Base-by-base conservation (phyloP, 2,113 vertebrate genomes). In the Coreoperca whiteheadi region DNA sequence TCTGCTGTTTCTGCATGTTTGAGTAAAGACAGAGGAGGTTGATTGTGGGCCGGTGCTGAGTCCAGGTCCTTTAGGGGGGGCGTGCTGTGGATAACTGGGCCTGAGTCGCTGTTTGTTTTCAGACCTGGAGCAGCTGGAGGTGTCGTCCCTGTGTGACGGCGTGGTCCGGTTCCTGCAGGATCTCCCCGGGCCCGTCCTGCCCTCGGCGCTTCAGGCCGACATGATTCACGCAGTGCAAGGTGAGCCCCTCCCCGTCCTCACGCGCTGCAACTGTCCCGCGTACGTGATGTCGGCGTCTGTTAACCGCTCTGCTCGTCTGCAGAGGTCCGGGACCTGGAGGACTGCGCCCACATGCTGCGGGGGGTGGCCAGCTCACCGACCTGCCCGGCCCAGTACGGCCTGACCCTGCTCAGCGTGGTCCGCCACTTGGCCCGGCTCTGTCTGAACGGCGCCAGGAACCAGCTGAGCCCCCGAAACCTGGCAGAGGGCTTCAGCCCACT, bases 101-200 rank as follows among this genome's bases (percentile, higher is more conserved):
- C 51, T 12, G 1, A 0, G 32, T 59, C 57, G 7, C 28, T 20
- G 59, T 77, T 80, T 90, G 71, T 72, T 89, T 89, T 0, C 96
- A 93, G 98, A 99, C 85, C 92, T 97, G 91, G 98, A 99, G 72
- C 94, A 96, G 86, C 91, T 97, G 41, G 98, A 99, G 48, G 88
- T 97, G 43, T 94, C 95, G 2, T 83, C 94, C 34, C 93, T 99
- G 89, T 96, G 97, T 79, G 98, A 98, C 1, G 95, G 96, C 74
- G 96, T 99, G 66, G 95, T 96, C 91, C 95, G 97, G 73, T 99
- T 97, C 95, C 96, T 99, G 61, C 87, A 96, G 91, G 98, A 99
- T 53, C 94, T 99, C 34, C 97, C 98, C 0, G 97, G 96, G 85
- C 97, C 98, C 1, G 94, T 99, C 82, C 95, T 99, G 89, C 97